phyloP scores from a whole-genome alignment of 2,888 invertebrate species.

The Morpho helenor region DNA sequence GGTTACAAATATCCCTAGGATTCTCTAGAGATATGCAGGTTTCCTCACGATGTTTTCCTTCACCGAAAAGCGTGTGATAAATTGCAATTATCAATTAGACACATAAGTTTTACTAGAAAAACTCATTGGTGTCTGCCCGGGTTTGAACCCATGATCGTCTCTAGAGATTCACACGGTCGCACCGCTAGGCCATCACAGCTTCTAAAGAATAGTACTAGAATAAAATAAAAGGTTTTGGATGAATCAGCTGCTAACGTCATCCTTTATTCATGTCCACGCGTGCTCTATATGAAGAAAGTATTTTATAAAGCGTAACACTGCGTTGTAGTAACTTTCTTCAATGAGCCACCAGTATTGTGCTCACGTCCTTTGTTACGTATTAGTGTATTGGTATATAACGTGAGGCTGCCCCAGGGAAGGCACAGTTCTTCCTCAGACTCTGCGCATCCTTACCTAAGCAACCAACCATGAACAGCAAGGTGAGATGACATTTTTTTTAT shows the following conservation, averaged over 20 bases:
- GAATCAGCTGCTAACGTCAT: conserved; percentile 12
- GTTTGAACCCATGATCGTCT: too few species aligned
- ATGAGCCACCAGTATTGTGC: conserved; percentile 61
- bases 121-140: too few species aligned
- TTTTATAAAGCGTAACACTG: conserved; percentile 39
- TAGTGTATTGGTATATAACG: conserved; percentile 60
- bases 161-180: too few species aligned
- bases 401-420: conserved; percentile 38
- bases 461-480: conserved; percentile 74
- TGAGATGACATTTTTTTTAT: conserved; percentile 35
- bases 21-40: too few species aligned
- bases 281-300: conserved; percentile 33
- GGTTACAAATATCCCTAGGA: too few species aligned
- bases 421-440: conserved; percentile 65
- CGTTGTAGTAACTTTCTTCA: conserved; percentile 72
- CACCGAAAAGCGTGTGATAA: too few species aligned
- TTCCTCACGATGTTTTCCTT: too few species aligned
- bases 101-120: too few species aligned
- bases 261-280: conserved; percentile 18
- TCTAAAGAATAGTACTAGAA: too few species aligned
- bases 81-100: too few species aligned
- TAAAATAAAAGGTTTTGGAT: conserved; percentile 5
- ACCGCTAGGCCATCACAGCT: too few species aligned
- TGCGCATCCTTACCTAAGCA: conserved; percentile 56
- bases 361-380: conserved; percentile 70